Conservation (phyloP, 2,888 invertebrate species). For the Leucozona laternaria region DNA sequence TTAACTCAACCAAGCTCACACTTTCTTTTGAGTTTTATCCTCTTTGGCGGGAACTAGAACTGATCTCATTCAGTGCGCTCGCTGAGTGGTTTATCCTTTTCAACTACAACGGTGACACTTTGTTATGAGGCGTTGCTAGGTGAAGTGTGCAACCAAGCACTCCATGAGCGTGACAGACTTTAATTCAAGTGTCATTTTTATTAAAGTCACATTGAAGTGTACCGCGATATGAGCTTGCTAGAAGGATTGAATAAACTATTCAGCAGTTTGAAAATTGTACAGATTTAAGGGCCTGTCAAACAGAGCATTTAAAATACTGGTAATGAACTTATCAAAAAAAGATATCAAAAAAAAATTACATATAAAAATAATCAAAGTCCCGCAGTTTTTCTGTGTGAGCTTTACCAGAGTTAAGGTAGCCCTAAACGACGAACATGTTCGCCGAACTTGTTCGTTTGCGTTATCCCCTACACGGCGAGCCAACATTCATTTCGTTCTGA, state of each 20-base stretch:
- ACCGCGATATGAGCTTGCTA: background rate
- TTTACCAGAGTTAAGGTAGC: no score
- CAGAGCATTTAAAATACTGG: background rate
- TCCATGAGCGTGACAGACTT: constrained; percentile 18
- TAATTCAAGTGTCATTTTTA: constrained; percentile 18
- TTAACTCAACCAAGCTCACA: constrained; percentile 60
- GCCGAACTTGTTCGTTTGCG: no score
- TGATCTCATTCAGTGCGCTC: constrained; percentile 38
- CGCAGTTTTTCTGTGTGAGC: no score
- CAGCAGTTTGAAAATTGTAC: background rate
- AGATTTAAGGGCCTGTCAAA: background rate
- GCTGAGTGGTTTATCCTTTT: constrained; percentile 40
- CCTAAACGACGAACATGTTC: no score
- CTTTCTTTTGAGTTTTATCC: constrained; percentile 37
- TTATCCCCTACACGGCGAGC: no score
- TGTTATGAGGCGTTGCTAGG: constrained; percentile 31
- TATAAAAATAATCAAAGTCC: no score
- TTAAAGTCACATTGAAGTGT: constrained; percentile 1
- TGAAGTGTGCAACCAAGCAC: constrained; percentile 39
- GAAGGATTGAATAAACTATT: background rate
- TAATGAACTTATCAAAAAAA: background rate
- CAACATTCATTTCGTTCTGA: no score
- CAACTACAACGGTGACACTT: constrained; percentile 21
- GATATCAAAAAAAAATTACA: no score
- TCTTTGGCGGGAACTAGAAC: constrained; percentile 48